Conservation (phyloP, 1,140 invertebrate species). For the Carcinoscorpius rotundicauda region DNA sequence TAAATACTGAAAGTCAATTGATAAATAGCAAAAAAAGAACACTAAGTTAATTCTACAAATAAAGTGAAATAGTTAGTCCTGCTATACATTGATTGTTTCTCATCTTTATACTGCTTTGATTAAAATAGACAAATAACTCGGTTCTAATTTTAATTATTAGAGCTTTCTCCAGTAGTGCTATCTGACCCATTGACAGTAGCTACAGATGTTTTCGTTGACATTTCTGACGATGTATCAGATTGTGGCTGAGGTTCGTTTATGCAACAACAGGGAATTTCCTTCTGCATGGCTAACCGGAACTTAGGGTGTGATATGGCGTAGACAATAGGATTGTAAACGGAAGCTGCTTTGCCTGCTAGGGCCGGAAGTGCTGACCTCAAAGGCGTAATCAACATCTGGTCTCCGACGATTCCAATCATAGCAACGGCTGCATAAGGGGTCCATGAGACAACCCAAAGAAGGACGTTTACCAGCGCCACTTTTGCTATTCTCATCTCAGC, state of each 20-base stretch:
- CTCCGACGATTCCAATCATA: slow-evolving; percentile 55
- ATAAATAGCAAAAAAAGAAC: no score
- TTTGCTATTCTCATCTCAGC: slow-evolving; percentile 64
- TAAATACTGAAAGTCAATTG: no score
- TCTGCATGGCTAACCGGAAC: slow-evolving; percentile 52
- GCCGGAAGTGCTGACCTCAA: slow-evolving; percentile 62
- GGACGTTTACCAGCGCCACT: slow-evolving; percentile 62
- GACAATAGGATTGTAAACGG: slow-evolving; percentile 68
- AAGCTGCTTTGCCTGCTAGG: slow-evolving; percentile 62
- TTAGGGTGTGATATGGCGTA: slow-evolving; percentile 70
- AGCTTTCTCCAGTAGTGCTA: no score
- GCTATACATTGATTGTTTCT: no score
- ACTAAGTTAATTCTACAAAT: no score
- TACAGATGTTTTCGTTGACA: slow-evolving; percentile 6
- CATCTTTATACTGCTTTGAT: no score
- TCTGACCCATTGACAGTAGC: not conserved
- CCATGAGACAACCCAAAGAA: slow-evolving; percentile 71
- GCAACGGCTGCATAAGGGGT: slow-evolving; percentile 69
- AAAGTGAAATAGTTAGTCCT: no score
- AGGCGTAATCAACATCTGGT: slow-evolving; percentile 39
- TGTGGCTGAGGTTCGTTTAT: not conserved
- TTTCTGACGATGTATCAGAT: slow-evolving; percentile 12
- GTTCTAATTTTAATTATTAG: no score
- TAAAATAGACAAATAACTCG: no score
- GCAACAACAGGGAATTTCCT: slow-evolving; percentile 52